Evolutionary conservation across 2,797 vertebrate genomes (phyloP).

Genomic region (Lithobates sylvaticus): DNA sequence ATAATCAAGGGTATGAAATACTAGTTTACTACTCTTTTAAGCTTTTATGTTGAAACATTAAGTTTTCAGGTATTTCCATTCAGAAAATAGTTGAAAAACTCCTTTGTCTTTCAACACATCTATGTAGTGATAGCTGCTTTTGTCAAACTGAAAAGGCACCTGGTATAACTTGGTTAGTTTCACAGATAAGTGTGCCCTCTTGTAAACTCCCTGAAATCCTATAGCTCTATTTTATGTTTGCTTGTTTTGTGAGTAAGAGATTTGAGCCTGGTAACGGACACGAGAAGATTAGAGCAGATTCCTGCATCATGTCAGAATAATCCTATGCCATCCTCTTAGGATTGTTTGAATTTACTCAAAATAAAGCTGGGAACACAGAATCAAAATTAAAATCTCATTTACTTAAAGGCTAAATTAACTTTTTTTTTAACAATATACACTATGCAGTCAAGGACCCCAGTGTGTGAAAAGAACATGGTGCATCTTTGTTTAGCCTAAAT

Average conservation of each 20-base stretch:
- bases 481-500: no score
- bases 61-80: no score
- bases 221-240: constrained; percentile 65
- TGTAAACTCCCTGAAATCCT: constrained; percentile 63
- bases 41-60: no score
- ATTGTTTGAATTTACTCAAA: constrained; percentile 41
- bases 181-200: constrained; percentile 34
- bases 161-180: constrained; percentile 12
- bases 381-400: not conserved
- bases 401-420: no score
- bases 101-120: not conserved
- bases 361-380: constrained; percentile 5
- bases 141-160: not conserved
- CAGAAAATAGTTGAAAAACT: not conserved
- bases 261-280: constrained; percentile 60
- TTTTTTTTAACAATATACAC: no score
- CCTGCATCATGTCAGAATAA: constrained; percentile 37
- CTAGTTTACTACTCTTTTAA: no score
- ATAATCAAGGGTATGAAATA: no score
- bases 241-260: constrained; percentile 65
- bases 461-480: no score
- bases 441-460: no score
- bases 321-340: constrained; percentile 43
- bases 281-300: constrained; percentile 48
- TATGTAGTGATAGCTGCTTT: constrained; percentile 15